phyloP scores from a whole-genome alignment of 2,888 invertebrate genomes.

The Eupithecia abbreviata region DNA sequence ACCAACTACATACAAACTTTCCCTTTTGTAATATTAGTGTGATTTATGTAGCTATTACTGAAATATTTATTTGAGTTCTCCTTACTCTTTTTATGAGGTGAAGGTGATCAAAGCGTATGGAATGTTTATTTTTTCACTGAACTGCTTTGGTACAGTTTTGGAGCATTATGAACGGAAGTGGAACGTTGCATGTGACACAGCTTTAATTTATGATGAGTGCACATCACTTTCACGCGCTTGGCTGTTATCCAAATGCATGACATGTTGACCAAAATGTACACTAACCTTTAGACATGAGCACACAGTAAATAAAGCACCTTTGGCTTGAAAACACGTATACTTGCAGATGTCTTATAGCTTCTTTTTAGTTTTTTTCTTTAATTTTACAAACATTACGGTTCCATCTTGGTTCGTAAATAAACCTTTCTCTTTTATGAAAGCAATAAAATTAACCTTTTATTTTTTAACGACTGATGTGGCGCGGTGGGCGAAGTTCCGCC shows the following conservation, averaged over 20 bases:
- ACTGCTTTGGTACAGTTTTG: neutral
- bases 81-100: neutral
- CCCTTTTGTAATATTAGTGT: neutral
- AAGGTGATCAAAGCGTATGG: neutral
- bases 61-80: neutral
- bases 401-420: neutral
- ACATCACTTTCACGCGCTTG: slow-evolving; percentile 18
- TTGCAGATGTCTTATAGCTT: neutral
- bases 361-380: neutral
- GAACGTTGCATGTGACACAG: slow-evolving; percentile 16
- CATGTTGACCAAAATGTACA: slow-evolving; percentile 14
- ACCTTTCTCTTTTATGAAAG: neutral
- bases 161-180: neutral
- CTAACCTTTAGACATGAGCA: neutral
- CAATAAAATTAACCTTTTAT: neutral
- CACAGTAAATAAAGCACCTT: neutral
- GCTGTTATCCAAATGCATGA: slow-evolving; percentile 21
- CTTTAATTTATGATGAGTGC: slow-evolving; percentile 23
- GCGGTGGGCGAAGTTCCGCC: no score
- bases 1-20: neutral
- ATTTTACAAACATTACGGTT: neutral
- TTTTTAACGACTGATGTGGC: no score
- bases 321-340: neutral
- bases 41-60: neutral
- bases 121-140: neutral